Evolutionary conservation across 2,888 invertebrate genomes (phyloP).

Genomic region (Autographa gamma): DNA sequence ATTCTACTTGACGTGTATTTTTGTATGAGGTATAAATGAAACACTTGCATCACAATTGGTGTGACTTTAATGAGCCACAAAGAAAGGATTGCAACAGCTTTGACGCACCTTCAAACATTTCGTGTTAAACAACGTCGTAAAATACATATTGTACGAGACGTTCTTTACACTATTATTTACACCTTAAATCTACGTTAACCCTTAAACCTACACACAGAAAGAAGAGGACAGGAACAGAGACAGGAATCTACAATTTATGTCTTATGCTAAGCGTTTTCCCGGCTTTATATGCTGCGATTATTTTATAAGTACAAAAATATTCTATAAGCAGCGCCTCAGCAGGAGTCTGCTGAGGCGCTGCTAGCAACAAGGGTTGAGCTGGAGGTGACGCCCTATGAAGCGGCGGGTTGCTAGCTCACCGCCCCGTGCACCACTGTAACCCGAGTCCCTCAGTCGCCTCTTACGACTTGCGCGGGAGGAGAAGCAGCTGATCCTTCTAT

Average conservation of each 20-base stretch:
- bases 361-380: constrained; percentile 34
- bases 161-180: constrained; percentile 42
- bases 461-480: constrained; percentile 61
- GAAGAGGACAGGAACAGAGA: constrained; percentile 48
- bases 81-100: neutral
- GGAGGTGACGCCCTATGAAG: constrained; percentile 26
- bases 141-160: constrained; percentile 36
- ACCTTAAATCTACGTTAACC: constrained; percentile 38
- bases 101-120: neutral
- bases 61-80: neutral
- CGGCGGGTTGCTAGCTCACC: constrained; percentile 17
- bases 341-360: constrained; percentile 36
- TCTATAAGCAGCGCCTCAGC: constrained; percentile 42
- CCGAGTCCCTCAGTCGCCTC: constrained; percentile 57
- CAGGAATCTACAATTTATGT: constrained; percentile 9
- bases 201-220: constrained; percentile 40
- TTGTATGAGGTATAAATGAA: neutral
- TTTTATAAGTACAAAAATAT: constrained; percentile 46
- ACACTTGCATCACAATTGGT: constrained; percentile 4
- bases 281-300: constrained; percentile 27
- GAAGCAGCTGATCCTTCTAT: constrained; percentile 54
- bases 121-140: constrained; percentile 16
- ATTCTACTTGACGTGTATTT: neutral
- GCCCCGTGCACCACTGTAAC: constrained; percentile 25
- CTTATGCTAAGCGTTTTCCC: constrained; percentile 43